Evolutionary conservation across 2,888 invertebrate genomes (phyloP), one percentile per base, ranked within the genome.

Genomic region (Brenthis ino): DNA sequence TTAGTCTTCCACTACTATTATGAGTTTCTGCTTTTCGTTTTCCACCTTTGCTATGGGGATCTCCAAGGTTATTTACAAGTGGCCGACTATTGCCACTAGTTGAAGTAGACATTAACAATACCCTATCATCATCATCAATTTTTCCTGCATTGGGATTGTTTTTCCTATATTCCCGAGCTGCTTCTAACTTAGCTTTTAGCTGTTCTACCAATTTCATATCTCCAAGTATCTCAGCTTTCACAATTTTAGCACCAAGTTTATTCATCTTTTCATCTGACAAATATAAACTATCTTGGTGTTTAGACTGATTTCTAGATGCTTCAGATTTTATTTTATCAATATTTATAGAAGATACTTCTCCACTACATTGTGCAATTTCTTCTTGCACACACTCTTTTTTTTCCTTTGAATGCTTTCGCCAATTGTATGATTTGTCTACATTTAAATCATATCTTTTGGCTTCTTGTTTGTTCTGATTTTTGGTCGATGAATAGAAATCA

Each of bases 151-250:
- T 75, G 65, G 90, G 89, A 76, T 93, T 88, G 43, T 88, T 84
- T 76, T 90, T 93, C 64, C 89, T 85, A 72, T 87, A 88, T 68
- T 94, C 90, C 76, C 96, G 94, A 0, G 97, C 97, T 33, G 88
- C 88, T 74, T 96, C 96, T 56, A 99, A 86, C 84, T 97, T 95
- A 3, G 86, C 81, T 86, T 97, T 97, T 57, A 99, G 88, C 81
- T 96, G 94, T 51, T 86, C 82, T 0, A 96, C 96, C 65, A 96
- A 83, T 72, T 94, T 94, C 81, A 85, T 88, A 83, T 99, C 95
- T 20, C 98, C 99, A 94, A 98, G 95, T 77, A 99, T 95, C 94
- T 99, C 98, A 14, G 99, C 99, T 92, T 98, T 98, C 0, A 99
- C 93, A 73, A 98, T 95, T 89, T 96, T 98, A 2, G 99, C 98